Conservation (phyloP, 2,113 vertebrate genomes). For the Ptychochromis oligacanthus region DNA sequence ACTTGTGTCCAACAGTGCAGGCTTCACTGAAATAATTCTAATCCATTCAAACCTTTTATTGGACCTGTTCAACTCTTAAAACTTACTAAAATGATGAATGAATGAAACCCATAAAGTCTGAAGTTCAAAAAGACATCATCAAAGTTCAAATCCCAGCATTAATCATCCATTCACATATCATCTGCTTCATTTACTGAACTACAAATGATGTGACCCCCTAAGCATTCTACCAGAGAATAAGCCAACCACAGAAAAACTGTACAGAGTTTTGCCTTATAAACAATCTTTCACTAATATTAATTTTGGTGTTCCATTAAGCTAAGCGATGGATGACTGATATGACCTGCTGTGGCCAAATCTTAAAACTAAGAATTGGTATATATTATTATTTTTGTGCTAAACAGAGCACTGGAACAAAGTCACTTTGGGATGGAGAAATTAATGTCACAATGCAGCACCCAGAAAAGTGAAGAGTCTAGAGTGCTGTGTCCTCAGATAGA, state of each 20-base stretch:
- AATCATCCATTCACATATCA: not conserved
- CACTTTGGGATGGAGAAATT: no score
- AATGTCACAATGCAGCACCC: not conserved
- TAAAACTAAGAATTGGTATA: no score
- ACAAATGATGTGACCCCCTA: no score
- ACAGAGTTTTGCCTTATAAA: no score
- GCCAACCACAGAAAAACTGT: no score
- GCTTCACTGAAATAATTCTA: not conserved
- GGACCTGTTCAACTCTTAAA: not conserved
- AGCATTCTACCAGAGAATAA: no score
- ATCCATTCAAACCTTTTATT: not conserved
- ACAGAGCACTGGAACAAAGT: no score
- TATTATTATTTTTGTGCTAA: no score
- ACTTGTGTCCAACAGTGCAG: not conserved
- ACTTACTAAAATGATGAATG: not conserved
- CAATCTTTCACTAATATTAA: no score
- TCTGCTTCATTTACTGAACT: not conserved
- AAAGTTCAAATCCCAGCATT: not conserved
- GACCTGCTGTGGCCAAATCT: no score
- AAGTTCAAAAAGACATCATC: not conserved
- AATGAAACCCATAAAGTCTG: not conserved
- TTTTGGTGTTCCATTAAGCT: no score
- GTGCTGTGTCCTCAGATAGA: constrained; percentile 2
- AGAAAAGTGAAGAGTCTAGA: not conserved
- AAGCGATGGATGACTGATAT: no score